Evolutionary conservation across 2,797 vertebrate genomes (phyloP), one percentile per base, ranked within the genome.

Genomic region (Hippoglossus hippoglossus): DNA sequence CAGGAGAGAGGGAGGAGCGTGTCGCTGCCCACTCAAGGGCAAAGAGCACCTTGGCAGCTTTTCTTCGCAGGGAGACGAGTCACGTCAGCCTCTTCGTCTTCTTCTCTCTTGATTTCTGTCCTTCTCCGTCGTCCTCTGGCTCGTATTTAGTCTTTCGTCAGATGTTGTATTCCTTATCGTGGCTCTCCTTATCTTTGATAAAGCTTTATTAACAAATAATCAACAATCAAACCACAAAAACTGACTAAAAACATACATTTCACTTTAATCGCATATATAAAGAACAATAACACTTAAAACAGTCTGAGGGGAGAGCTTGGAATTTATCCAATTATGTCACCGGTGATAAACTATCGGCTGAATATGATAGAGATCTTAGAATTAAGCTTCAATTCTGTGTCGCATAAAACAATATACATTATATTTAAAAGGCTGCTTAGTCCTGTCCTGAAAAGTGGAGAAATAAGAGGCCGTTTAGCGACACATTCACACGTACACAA

Each of bases 1-100:
- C 77, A 65, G 80, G 61, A 59, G 49, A 18, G 41, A 22, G 66
- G 74, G 71, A 74, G 76, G 70, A 80, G 59, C 66, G 78, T 67
- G 75, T 73, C 57, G 31, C 81, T 87, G 75, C 87, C 86, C 83
- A 89, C 88, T 91, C 82, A 72, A 86, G 86, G 86, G 85, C 87
- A 89, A 71, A 90, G 86, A 90, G 75, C 83, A 90, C 83, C 80
- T 87, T 86, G 81, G 87, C 86, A 85, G 69, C 74, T 52, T 75
- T 61, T 71, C 66, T 31, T 53, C 24, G 21, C 58, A 49, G 74
- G 75, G 64, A 75, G 63, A 79, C 52, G 10, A 69, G 44, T 83
- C 68, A 41, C 69, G 74, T 77, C 73, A 69, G 74, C 39, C 5
- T 67, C 44, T 28, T 67, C 22, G 54, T 46, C 34, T n/a, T 58